phyloP scores from a whole-genome alignment of 2,797 vertebrate species.

The Graptemys geographica region DNA sequence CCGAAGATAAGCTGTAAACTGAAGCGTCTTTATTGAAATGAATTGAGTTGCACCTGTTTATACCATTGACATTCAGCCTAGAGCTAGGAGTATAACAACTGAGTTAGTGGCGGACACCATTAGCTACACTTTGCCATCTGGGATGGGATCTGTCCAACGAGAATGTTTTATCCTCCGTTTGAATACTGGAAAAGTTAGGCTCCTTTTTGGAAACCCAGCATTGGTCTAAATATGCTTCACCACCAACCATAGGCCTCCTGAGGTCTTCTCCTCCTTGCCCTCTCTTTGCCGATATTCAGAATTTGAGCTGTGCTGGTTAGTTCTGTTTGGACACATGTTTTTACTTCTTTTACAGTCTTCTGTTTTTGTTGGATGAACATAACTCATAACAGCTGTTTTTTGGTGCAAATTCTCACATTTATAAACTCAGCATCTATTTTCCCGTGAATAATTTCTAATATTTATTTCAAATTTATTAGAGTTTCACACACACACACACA shows the following conservation, averaged over 20 bases:
- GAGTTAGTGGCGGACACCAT: not conserved
- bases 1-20: not conserved
- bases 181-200: not conserved
- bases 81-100: not conserved
- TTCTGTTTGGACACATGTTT: not conserved
- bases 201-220: fast-evolving
- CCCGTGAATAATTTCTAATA: not conserved
- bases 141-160: fast-evolving
- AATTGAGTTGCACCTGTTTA: not conserved
- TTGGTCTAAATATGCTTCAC: not conserved
- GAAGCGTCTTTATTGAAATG: not conserved
- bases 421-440: not conserved
- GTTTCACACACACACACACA: not conserved
- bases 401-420: not conserved
- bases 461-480: not conserved
- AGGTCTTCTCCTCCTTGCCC: not conserved
- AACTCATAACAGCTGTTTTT: not conserved
- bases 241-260: not conserved
- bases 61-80: not conserved
- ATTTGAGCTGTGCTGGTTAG: not conserved
- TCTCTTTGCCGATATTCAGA: not conserved
- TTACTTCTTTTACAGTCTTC: not conserved
- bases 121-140: not conserved
- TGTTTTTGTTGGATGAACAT: not conserved
- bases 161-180: not conserved